Base-by-base conservation (phyloP, 1,140 invertebrate species). In the Zaprionus africanus region DNA sequence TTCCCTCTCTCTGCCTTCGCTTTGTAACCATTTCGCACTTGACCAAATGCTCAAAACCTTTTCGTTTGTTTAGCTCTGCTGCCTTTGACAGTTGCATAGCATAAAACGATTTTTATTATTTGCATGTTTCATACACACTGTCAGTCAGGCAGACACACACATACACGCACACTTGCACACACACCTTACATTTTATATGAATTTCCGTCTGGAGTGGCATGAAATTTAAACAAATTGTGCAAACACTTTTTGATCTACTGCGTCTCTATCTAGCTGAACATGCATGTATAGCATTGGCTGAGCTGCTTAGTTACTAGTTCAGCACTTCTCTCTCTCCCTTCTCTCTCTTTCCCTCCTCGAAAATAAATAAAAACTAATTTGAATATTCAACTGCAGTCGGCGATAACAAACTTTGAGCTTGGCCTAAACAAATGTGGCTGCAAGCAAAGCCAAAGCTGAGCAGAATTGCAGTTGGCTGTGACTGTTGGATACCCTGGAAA, bases 181-280 rank as follows among this genome's bases (percentile, higher is more conserved):
- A 22, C 41, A 59, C 41, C 41, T 43, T 57, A 82, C 77, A 86
- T 72, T 74, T 86, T 80, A 62, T 81, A 78, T 82, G 70, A 69
- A 74, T 86, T 79, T 77, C 49, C 57, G 83, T 77, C 82, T 76
- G 76, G 54, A 71, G 79, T 81, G 77, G 63, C 83, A 79, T 88
- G 73, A 87, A 88, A 87, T 87, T 83, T 81, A 67, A 88, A 87
- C 83, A 88, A 88, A 87, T 87, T 83, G 84, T 78, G 70, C 70
- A 87, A 87, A 87, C 87, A 87, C 84, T 83, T 83, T 83, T 78
- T 84, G 81, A 87, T 78, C 80, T 72, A 54, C 17, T 58, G 12
- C 28, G 36, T 60, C 36, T 34, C 17, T 38, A 6, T 51, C 11
- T 65, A 12, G 58, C 38, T 38, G 26, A 26, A 26, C 36, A 53